Percentiles rank a stretch among this genome's conserved stretches.
These are phyloP conservation scores for Bombus soroeensis DNA, from an alignment of 1,140 invertebrate genomes.

Conservation along the genomic window DNA sequence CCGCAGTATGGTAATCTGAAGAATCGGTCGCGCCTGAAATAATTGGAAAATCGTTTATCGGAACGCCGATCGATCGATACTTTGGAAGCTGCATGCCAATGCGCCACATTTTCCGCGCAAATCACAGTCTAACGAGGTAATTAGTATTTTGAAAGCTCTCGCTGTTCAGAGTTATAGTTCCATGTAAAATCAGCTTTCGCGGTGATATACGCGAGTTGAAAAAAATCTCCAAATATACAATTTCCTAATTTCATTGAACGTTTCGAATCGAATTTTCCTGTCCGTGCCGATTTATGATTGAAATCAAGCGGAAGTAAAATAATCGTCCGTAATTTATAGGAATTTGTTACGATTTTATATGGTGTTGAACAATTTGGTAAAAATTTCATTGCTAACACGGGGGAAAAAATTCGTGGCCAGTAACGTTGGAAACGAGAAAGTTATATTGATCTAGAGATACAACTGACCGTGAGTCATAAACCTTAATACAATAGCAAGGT, in stretches of 20 bases:
- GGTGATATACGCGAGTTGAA: neutral
- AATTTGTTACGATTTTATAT: neutral
- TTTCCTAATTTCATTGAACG: neutral
- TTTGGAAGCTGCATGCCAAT: neutral
- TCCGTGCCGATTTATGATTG: neutral
- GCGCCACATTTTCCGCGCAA: neutral
- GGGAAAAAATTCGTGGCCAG: neutral
- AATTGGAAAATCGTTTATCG: neutral
- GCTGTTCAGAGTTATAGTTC: neutral
- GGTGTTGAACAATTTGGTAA: neutral
- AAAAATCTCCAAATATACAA: neutral
- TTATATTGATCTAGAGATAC: neutral
- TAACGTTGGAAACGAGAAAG: neutral
- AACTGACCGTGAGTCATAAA: too few species aligned
- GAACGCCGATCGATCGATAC: neutral
- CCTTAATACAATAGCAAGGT: neutral
- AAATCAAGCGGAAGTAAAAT: neutral
- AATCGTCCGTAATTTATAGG: neutral
- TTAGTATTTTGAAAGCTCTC: neutral
- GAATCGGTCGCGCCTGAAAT: neutral
- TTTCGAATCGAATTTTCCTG: neutral
- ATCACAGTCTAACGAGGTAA: neutral
- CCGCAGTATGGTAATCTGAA: slow-evolving; percentile 3
- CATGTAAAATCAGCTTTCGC: neutral
- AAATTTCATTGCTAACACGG: neutral